Base-by-base conservation (phyloP, 2,888 invertebrate species). In the Rapana venosa region DNA sequence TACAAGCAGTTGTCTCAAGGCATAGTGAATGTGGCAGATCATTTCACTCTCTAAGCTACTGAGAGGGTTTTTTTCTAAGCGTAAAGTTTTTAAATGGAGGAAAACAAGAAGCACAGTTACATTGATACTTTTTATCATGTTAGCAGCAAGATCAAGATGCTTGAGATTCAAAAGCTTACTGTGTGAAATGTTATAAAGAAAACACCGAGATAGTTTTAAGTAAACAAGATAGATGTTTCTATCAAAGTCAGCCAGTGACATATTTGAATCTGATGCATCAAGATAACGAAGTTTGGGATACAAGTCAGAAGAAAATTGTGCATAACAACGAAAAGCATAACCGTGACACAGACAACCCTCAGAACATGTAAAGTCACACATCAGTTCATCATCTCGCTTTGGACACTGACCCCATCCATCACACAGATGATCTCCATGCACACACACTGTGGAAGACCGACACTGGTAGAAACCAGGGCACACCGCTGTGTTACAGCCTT, bases 391-490 rank as follows among this genome's bases (percentile, higher is more conserved):
- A 35, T 79, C 79, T 15, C 79, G 35, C n/a, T 79, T 13, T 79
- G 79, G 79, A 35, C 79, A 79, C 35, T 79, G 79, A 79, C 79
- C 79, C 79, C 79, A 79, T 6, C 79, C 79, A 35, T 79, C 79
- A 79, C 79, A 79, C 35, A 79, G 35, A 22, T 79, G 79, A 17
- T 79, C 79, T 4, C 32, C 35, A 79, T 79, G 79, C 35, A 79
- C 79, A 35, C 79, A 79, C 0, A 79, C 22, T 22, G 17, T 8
- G 32, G 79, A 79, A 79, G 32, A 32, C 8, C 35, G 32, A 35
- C 79, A 79, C 15, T 17, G 79, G 79, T 35, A 79, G 22, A 79
- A 79, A 20, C 79, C 79, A 79, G 79, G 79, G 15, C 79, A 79
- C 79, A 32, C 15, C 79, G 11, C 32, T 35, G 35, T 2, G 8